These are phyloP conservation scores for Varanus salvator DNA, from an alignment of 2,113 vertebrate genomes.

Conservation along the genomic window DNA sequence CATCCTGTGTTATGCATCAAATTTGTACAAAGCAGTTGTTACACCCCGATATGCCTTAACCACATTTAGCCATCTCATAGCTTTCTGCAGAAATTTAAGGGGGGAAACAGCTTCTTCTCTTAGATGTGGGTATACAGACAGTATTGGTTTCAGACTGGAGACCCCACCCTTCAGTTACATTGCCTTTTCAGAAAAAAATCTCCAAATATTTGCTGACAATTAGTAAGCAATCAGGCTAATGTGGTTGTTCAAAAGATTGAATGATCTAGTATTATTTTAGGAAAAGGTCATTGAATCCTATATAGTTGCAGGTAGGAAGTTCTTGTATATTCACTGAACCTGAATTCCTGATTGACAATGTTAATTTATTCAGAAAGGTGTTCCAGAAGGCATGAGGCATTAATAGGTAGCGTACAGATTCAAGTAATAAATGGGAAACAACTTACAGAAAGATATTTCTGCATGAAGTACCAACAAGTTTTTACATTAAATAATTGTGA, in stretches of 20 bases:
- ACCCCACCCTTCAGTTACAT: not conserved
- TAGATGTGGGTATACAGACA: not conserved
- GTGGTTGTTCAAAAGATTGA: not conserved
- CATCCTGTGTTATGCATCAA: not conserved
- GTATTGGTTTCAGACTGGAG: not conserved
- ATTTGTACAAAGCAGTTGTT: not conserved
- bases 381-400: conserved; percentile 30
- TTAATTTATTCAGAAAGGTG: conserved; percentile 29
- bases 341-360: conserved; percentile 14
- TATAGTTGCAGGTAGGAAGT: not conserved
- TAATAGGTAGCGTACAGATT: conserved; percentile 32
- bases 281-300: not conserved
- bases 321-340: not conserved
- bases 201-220: not conserved
- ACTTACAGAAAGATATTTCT: conserved; percentile 51
- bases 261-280: too few species aligned
- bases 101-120: not conserved
- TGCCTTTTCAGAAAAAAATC: too few species aligned
- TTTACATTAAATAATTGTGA: conserved; percentile 66
- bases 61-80: not conserved
- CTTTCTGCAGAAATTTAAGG: not conserved
- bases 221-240: not conserved
- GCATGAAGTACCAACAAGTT: conserved; percentile 61
- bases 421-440: conserved; percentile 59
- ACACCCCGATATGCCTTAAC: not conserved